Evolutionary conservation across 2,113 vertebrate genomes (phyloP), one percentile per base, ranked within the genome.

Genomic region (Regulus satrapa): DNA sequence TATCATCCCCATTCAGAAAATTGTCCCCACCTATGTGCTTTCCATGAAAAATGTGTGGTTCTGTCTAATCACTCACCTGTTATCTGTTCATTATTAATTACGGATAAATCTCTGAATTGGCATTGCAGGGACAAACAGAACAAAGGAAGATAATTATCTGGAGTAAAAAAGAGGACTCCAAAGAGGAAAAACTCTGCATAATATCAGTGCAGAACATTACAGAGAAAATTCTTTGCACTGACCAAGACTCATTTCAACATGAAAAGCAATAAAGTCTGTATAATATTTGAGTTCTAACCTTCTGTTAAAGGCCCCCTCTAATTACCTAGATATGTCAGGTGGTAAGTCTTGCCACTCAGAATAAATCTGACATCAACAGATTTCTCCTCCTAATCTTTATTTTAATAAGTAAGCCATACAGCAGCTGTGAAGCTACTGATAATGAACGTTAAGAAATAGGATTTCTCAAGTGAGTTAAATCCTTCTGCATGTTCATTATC

Each of bases 401-500:
- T 89, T 95, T 95, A 95, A 81, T 94, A 97, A 95, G 52, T 80
- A 96, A 96, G 45, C 79, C 68, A 69, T 75, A 85, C 9, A 77
- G 52, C 51, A 92, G 68, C 94, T 97, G 62, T 82, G 68, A 96
- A 93, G 43, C 92, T 95, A 86, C 92, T 96, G 93, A 95, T 97
- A 96, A 95, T 94, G 92, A 94, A 83, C 63, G n/a, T 84, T 96
- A 91, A 61, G 78, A 94, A 97, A 96, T 88, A 85, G 59, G 87
- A 95, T 97, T 96, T 95, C 67, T 97, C 46, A 92, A 84, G 90
- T 82, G 92, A 94, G 81, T 89, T 92, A 96, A 97, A 96, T 95
- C 84, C 94, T 94, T 96, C 76, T 95, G 46, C 76, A 68, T 92
- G 93, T 84, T 91, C 46, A 75, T 63, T 94, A 84, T 75, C 86